phyloP scores from a whole-genome alignment of 1,140 invertebrate species.

The Augochlora pura region DNA sequence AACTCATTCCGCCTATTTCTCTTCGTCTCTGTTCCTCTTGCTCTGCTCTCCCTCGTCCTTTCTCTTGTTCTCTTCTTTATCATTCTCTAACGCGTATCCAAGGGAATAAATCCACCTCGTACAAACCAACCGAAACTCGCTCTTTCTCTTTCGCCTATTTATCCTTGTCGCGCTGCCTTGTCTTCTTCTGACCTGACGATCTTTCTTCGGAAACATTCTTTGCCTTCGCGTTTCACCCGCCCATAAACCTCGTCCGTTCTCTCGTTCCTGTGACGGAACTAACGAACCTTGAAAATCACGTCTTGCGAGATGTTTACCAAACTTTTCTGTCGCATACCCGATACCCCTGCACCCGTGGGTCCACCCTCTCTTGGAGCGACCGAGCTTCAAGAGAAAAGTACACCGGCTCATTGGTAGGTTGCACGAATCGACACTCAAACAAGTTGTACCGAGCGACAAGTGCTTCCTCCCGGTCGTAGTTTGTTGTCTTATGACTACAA shows the following conservation, averaged over 20 bases:
- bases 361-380: background rate
- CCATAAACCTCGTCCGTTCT: constrained; percentile 31
- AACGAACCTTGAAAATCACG: constrained; percentile 74
- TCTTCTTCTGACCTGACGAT: constrained; percentile 2
- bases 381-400: background rate
- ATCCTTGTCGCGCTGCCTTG: too few species aligned
- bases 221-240: constrained; percentile 34
- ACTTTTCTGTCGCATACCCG: constrained; percentile 11
- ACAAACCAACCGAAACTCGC: constrained; percentile 22
- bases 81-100: background rate
- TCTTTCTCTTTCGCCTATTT: background rate
- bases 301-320: constrained; percentile 67
- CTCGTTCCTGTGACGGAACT: constrained; percentile 60
- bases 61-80: background rate
- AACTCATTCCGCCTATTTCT: constrained; percentile 74
- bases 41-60: constrained; percentile 14
- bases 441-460: background rate
- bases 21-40: constrained; percentile 41
- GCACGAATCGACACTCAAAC: background rate
- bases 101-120: background rate
- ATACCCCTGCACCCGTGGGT: background rate
- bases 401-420: constrained; percentile 11
- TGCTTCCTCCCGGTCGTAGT: background rate
- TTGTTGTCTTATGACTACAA: background rate
- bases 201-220: constrained; percentile 8